Evolutionary conservation across 2,888 invertebrate genomes (phyloP), one percentile per base, ranked within the genome.

Genomic region (Parnassius apollo): DNA sequence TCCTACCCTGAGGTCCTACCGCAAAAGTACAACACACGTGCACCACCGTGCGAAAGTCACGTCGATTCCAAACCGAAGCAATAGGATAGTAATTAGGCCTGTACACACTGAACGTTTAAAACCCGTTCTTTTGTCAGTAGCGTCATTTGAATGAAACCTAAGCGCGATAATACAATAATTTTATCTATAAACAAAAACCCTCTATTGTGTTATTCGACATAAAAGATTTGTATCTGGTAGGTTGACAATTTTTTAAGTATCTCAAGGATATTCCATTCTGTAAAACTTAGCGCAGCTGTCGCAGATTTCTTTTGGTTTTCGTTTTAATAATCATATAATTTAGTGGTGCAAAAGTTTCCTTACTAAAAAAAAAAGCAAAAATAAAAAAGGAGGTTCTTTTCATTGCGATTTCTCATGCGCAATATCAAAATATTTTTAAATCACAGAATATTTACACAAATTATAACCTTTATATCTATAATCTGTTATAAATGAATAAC

Each of bases 171-270:
- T 75, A 78, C 77, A 76, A 78, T 73, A 77, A 78, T 76, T 81
- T 67, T 67, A 61, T 77, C 80, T 79, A 85, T 88, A 90, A 90
- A 91, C 90, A 90, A 90, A 90, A 89, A 89, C 85, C 82, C 68
- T 66, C 78, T 72, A 81, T 88, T 90, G 86, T 88, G 72, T 55
- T 71, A 72, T 73, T 75, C 72, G 68, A 73, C 77, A 86, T 87
- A 71, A 74, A 75, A 75, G 77, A 76, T 72, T 69, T 70, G 75
- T 74, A 72, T 73, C 74, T 75, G 69, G 62, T 61, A 64, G 62
- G 49, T 9, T 58, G 25, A 13, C 13, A 45, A 49, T n/a, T 22
- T 35, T 22, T 48, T 48, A 1, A n/a, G 12, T 11, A 13, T 22
- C 12, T 64, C 11, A 63, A 61, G 44, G 62, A 62, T 25, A 53